A percentile compares a stretch with the other conserved stretches of the same genome.
These are phyloP conservation scores for Lepidocyrtinus sp. DNA, from an alignment of 2,888 invertebrate species.

Conservation along the genomic window DNA sequence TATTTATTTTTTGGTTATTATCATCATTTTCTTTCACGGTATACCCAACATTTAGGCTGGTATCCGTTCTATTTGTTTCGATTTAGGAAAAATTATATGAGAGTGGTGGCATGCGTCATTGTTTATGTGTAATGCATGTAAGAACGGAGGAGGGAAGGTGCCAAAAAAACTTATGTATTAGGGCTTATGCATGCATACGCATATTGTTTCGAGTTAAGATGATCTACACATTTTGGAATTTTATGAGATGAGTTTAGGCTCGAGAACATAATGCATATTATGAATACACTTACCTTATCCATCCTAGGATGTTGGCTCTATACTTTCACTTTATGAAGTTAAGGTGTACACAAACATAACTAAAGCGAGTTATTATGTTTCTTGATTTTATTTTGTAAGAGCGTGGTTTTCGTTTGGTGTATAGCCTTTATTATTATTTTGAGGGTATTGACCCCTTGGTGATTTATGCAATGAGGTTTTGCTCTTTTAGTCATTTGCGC, in stretches of 20 bases:
- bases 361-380: not conserved
- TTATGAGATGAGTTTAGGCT: too few relatives aligned
- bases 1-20: too few relatives aligned
- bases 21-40: not conserved
- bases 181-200: not conserved
- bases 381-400: not conserved
- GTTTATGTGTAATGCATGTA: not conserved
- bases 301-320: too few relatives aligned
- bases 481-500: constrained; percentile 41
- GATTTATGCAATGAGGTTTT: constrained; percentile 63
- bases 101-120: not conserved
- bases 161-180: constrained; percentile 6
- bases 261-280: too few relatives aligned
- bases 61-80: not conserved
- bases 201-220: too few relatives aligned
- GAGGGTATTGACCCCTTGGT: constrained; percentile 58
- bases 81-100: not conserved
- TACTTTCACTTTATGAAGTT: constrained; percentile 58
- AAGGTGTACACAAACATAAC: constrained; percentile 37
- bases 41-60: not conserved
- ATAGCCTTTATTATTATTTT: constrained; percentile 53
- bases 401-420: too few relatives aligned
- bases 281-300: too few relatives aligned
- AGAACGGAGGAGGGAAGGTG: constrained; percentile 14
- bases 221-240: too few relatives aligned